Evolutionary conservation across 1,140 invertebrate species (phyloP).

Genomic region (Eurosta solidaginis): DNA sequence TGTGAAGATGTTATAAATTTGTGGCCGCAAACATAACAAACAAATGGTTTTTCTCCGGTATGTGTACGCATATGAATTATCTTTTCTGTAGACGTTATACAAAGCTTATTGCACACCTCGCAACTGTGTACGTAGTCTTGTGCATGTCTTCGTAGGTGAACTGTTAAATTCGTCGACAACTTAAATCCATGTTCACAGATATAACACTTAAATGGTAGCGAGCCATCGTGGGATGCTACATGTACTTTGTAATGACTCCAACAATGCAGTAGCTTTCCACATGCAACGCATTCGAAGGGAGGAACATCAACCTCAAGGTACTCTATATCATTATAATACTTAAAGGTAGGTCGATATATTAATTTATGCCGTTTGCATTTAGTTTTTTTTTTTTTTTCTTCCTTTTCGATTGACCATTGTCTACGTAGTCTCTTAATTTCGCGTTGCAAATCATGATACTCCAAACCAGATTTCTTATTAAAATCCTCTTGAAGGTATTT

Average conservation of each 20-base stretch:
- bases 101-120: constrained; percentile 4
- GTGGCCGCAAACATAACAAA: constrained; percentile 53
- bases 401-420: constrained; percentile 9
- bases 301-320: constrained; percentile 23
- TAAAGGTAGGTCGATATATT: neutral
- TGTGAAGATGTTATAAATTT: constrained; percentile 37
- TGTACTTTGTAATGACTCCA: neutral
- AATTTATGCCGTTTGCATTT: neutral
- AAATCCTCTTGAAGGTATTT: neutral
- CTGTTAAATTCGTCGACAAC: neutral
- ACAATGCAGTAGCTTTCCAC: neutral
- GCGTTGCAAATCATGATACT: neutral
- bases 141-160: constrained; percentile 25
- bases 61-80: constrained; percentile 30
- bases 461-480: neutral
- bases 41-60: constrained; percentile 46
- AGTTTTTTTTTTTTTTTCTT: neutral
- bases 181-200: constrained; percentile 40
- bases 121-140: constrained; percentile 1
- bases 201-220: constrained; percentile 20
- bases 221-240: constrained; percentile 1
- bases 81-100: constrained; percentile 47
- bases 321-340: neutral
- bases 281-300: neutral
- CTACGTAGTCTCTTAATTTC: neutral